Conservation (phyloP, 2,888 invertebrate species). For the Galerucella pusilla region DNA sequence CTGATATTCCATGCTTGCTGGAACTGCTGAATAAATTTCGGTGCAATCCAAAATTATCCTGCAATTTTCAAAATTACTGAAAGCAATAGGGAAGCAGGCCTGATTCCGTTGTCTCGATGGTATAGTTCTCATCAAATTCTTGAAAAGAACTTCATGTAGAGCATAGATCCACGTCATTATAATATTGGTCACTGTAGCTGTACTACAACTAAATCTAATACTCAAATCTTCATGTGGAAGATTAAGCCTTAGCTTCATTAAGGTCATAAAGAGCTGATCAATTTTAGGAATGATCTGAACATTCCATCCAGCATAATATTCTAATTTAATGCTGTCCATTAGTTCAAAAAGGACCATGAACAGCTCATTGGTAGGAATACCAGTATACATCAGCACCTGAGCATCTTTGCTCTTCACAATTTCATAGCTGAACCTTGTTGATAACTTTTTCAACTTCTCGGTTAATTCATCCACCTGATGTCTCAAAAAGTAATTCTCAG, state of each 20-base stretch:
- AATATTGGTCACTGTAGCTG: conserved; percentile 42
- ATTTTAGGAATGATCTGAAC: conserved; percentile 34
- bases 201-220: conserved; percentile 41
- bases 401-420: conserved; percentile 41
- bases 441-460: conserved; percentile 34
- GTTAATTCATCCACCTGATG: conserved; percentile 34
- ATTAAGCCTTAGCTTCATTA: conserved; percentile 41
- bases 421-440: conserved; percentile 37
- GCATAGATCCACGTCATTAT: conserved; percentile 46
- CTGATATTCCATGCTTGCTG: too few species aligned
- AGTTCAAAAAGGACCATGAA: conserved; percentile 32
- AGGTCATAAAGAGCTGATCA: conserved; percentile 43
- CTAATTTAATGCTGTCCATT: conserved; percentile 23
- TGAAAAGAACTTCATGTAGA: conserved; percentile 45
- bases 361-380: conserved; percentile 40
- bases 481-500: conserved; percentile 46
- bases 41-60: conserved; percentile 32
- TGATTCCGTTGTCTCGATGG: conserved; percentile 45
- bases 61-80: conserved; percentile 45
- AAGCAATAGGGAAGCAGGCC: conserved; percentile 43
- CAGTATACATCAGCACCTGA: conserved; percentile 38
- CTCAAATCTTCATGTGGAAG: conserved; percentile 42
- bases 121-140: conserved; percentile 44
- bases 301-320: conserved; percentile 40
- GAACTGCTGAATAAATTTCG: too few species aligned